Conservation (phyloP, 2,888 invertebrate genomes). For the Cactoblastis cactorum region DNA sequence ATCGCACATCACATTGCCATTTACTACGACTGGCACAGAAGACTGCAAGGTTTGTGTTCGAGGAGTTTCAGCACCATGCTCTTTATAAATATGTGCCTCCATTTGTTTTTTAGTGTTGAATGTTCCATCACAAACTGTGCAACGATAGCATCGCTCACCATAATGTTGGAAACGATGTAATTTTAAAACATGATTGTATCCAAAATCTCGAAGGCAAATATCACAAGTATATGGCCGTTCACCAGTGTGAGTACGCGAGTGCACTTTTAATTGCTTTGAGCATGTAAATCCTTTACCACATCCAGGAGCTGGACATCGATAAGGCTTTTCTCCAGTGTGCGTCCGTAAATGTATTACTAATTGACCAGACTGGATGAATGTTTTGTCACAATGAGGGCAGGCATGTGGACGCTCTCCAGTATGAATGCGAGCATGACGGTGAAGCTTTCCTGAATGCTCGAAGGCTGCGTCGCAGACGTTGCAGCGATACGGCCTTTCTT, state of each 20-base stretch:
- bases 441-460: conserved; percentile 93
- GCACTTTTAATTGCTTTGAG: conserved; percentile 94
- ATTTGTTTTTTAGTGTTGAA: conserved; percentile 94
- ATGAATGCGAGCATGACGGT: conserved; percentile 94
- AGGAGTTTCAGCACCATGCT: conserved; percentile 75
- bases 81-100: conserved; percentile 88
- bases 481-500: conserved; percentile 94
- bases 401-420: conserved; percentile 94
- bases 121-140: conserved; percentile 93
- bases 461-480: conserved; percentile 93
- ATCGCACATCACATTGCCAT: conserved; percentile 66
- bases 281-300: conserved; percentile 96
- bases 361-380: conserved; percentile 94
- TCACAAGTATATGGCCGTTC: conserved; percentile 95
- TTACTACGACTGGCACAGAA: conserved; percentile 45
- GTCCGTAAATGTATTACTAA: conserved; percentile 94
- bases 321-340: conserved; percentile 93
- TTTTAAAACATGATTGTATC: conserved; percentile 94
- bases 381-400: conserved; percentile 92
- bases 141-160: conserved; percentile 94
- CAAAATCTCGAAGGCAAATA: conserved; percentile 93
- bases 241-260: conserved; percentile 93
- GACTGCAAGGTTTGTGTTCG: conserved; percentile 52
- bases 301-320: conserved; percentile 87
- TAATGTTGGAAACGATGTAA: conserved; percentile 94